Evolutionary conservation across 2,113 vertebrate genomes (phyloP), one percentile per base, ranked within the genome.

Genomic region (Leucopsar rothschildi): DNA sequence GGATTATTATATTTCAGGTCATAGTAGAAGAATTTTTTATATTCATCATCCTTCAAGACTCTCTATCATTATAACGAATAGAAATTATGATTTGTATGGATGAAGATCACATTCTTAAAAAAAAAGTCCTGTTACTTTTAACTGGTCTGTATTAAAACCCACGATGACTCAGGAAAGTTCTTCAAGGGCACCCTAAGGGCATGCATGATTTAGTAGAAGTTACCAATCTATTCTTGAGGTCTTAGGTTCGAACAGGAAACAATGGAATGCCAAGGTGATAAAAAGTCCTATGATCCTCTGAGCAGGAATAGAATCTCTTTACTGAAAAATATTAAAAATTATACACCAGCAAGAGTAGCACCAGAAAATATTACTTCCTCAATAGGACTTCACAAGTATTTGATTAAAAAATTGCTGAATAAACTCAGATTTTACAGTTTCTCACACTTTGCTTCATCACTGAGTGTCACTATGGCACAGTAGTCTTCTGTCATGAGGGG

Each of bases 371-470:
- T n/a, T 11, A 35, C 21, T 42, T 73, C 8, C 40, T 86, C 18
- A 2, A 2, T 23, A 50, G 7, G 15, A 65, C 10, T 65, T 37
- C 1, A 2, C 0, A 39, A 27, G 7, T 10, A 2, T 82, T 88
- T 76, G 5, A 60, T 49, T 6, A 49, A 60, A 28, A 45, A 56
- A 49, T 5, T 80, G 20, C 13, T 49, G 29, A 63, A 86, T n/a
- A 16, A 18, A 42, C 9, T n/a, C 23, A 50, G 35, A 55, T 11
- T 79, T 53, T 70, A 27, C 5, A 47, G 8, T 6, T 75, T 82
- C 39, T 45, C 49, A 68, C 3, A 8, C 5, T 53, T 85, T 47
- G 6, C 21, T 44, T 69, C 12, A 50, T 61, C 39, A 37, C 14
- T 39, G 7, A 39, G 2, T 28, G 6, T 35, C 27, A 63, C 20